Conservation (phyloP, 2,113 vertebrate genomes). For the Ameiurus melas region DNA sequence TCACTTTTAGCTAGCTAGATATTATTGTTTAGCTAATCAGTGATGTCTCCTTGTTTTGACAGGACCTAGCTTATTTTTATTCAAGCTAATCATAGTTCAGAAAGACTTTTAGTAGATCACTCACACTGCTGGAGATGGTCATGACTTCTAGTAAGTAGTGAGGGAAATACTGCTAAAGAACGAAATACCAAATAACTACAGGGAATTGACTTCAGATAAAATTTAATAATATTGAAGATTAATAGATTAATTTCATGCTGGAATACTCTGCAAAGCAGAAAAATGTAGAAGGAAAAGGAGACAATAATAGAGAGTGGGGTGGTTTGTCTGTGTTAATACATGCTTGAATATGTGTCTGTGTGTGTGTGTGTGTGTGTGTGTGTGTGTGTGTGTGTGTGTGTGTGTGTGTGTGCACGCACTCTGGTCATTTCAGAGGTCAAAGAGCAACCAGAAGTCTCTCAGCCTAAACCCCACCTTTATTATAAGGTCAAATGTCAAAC, state of each 20-base stretch:
- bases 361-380: slow-evolving; percentile 5
- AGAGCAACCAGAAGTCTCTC: slow-evolving; percentile 41
- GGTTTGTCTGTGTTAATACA: background rate
- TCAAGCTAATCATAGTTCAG: background rate
- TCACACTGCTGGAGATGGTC: background rate
- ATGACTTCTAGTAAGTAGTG: background rate
- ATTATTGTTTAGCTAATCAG: background rate
- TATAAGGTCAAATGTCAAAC: slow-evolving; percentile 33
- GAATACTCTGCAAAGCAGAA: background rate
- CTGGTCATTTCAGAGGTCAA: slow-evolving; percentile 42
- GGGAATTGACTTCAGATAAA: background rate
- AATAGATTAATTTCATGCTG: background rate
- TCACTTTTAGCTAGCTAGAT: background rate
- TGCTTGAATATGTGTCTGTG: slow-evolving; percentile 4
- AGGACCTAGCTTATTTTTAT: background rate
- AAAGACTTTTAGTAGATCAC: background rate
- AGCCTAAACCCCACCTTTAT: slow-evolving; percentile 44
- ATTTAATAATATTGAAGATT: background rate
- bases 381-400: background rate
- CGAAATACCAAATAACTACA: background rate
- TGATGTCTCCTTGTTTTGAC: background rate
- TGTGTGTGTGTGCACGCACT: background rate
- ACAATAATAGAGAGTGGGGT: background rate
- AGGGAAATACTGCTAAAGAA: background rate
- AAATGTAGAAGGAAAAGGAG: background rate